These are phyloP conservation scores for Montipora capricornis DNA, from an alignment of 64 coral and sea anemone genomes.

Conservation along the genomic window DNA sequence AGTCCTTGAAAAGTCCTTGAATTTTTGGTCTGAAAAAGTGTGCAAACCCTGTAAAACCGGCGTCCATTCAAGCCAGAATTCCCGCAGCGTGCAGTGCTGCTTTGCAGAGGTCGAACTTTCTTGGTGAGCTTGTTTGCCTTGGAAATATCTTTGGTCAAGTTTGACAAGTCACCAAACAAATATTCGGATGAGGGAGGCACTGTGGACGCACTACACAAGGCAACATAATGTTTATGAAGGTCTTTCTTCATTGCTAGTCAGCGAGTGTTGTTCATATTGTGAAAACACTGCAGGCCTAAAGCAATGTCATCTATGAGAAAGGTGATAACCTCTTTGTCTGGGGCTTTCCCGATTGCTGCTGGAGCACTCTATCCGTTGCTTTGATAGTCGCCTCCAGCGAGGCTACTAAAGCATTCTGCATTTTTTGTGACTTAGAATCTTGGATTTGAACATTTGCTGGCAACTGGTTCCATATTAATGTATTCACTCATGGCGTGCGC, in stretches of 20 bases:
- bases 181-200: background rate
- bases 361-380: background rate
- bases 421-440: conserved; percentile 20
- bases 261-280: conserved; percentile 7
- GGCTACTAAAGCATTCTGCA: background rate
- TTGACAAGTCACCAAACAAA: conserved; percentile 38
- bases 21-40: no score
- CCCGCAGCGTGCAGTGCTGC: background rate
- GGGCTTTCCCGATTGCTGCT: background rate
- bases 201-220: conserved; percentile 20
- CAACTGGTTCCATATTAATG: conserved; percentile 19
- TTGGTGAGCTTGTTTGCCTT: conserved; percentile 34
- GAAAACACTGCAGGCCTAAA: background rate
- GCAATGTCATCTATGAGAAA: conserved; percentile 18
- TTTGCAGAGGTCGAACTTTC: background rate
- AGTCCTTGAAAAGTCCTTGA: no score
- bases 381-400: background rate
- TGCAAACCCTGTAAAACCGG: no score
- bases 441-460: background rate
- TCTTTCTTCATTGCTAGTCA: conserved; percentile 25
- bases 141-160: conserved; percentile 41
- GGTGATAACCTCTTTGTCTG: background rate
- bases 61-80: background rate
- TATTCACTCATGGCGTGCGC: background rate
- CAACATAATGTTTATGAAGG: conserved; percentile 11